Evolutionary conservation across 2,113 vertebrate species (phyloP), one percentile per base, ranked within the genome.

Genomic region (Amia ocellicauda): DNA sequence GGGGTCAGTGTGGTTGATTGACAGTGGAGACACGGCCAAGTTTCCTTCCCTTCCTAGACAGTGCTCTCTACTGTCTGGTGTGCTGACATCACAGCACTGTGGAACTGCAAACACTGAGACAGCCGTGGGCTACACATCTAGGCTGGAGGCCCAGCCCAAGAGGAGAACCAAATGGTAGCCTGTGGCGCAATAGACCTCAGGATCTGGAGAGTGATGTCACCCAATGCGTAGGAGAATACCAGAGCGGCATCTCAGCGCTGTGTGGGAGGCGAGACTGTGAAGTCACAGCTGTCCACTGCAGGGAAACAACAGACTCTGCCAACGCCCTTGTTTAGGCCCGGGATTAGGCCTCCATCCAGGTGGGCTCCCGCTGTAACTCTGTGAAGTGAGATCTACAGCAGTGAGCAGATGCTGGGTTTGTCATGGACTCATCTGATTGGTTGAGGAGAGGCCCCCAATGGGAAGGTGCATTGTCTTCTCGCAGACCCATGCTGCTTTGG

Each of bases 1-100:
- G 7, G 51, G 51, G 23, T 14, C 7, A 4, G 24, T 26, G 27
- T 10, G 22, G 56, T 47, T 69, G 22, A 60, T 23, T 52, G 16
- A 13, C 42, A 14, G 41, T 20, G 43, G 51, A 45, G n/a, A n/a
- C n/a, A n/a, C n/a, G n/a, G n/a, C n/a, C n/a, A n/a, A n/a, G n/a
- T n/a, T n/a, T n/a, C n/a, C n/a, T n/a, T n/a, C n/a, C n/a, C n/a
- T n/a, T 54, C 40, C 63, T 8, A 45, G 60, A 72, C 67, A 68
- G 66, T 69, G 53, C 64, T 65, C 62, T 64, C 58, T 47, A 64
- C 67, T 72, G 70, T 77, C 68, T 74, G 58, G 57, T 62, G 65
- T 74, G 75, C 79, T 78, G 76, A 80, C 71, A 70, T 41, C 63
- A 68, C 78, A 77, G 68, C n/a, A n/a, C 70, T 79, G 72, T 78